Conservation (phyloP, 2,888 invertebrate species). For the Lissonota sp. region DNA sequence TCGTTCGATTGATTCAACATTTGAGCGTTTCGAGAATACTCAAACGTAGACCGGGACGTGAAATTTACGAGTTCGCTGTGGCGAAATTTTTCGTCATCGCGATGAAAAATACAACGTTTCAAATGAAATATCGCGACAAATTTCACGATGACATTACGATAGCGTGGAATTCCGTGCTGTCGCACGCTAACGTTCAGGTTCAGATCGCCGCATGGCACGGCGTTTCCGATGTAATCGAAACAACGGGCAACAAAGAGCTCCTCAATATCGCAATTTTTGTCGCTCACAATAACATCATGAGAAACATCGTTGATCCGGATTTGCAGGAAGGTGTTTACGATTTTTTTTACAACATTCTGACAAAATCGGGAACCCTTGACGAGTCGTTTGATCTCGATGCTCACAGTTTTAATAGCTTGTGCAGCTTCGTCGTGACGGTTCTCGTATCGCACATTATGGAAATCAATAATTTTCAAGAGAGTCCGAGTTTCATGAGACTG, state of each 20-base stretch:
- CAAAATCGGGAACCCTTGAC: neutral
- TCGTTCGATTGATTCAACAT: slow-evolving; percentile 66
- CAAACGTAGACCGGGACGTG: slow-evolving; percentile 75
- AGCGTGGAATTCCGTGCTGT: slow-evolving; percentile 67
- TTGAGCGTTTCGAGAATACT: slow-evolving; percentile 66
- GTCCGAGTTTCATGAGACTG: slow-evolving; percentile 74
- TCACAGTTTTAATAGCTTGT: slow-evolving; percentile 10
- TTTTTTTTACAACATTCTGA: slow-evolving; percentile 70
- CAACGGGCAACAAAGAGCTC: slow-evolving; percentile 41
- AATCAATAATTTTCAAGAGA: slow-evolving; percentile 68
- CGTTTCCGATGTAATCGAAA: slow-evolving; percentile 52
- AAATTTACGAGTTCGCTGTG: slow-evolving; percentile 74
- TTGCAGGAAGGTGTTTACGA: slow-evolving; percentile 74
- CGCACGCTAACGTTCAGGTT: slow-evolving; percentile 70
- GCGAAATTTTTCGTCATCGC: slow-evolving; percentile 70
- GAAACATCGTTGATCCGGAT: slow-evolving; percentile 68
- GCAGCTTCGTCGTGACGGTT: slow-evolving; percentile 16
- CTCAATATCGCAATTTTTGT: slow-evolving; percentile 49
- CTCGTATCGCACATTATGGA: slow-evolving; percentile 43
- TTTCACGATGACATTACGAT: neutral
- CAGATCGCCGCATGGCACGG: slow-evolving; percentile 73
- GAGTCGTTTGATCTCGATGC: slow-evolving; percentile 4
- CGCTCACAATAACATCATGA: slow-evolving; percentile 13
- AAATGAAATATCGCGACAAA: neutral
- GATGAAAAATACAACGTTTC: slow-evolving; percentile 27